These are phyloP conservation scores for Brachymystax lenok DNA, from an alignment of 2,797 vertebrate species.

Conservation along the genomic window DNA sequence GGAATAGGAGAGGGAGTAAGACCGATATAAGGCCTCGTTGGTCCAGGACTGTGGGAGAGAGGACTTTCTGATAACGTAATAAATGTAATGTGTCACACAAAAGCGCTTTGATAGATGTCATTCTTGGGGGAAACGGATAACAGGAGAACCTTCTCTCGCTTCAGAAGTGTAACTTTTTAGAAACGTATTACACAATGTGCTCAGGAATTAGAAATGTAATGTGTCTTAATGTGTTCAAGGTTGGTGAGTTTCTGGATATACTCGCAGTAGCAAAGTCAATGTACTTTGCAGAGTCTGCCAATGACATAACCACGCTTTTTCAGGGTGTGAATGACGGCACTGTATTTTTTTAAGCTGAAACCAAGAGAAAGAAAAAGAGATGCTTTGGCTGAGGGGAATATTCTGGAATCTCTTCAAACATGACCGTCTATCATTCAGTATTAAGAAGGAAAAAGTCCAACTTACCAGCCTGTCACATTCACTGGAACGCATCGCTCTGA, in stretches of 20 bases:
- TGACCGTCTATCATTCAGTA: constrained; percentile 30
- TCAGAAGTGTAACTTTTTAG: constrained; percentile 31
- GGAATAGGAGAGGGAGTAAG: constrained; percentile 33
- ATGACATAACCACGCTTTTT: constrained; percentile 21
- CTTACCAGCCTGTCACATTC: constrained; percentile 20
- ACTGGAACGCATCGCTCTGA: constrained; percentile 16
- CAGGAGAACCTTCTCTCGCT: constrained; percentile 12
- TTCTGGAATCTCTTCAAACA: constrained; percentile 22
- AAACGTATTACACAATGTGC: constrained; percentile 14
- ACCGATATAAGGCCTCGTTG: constrained; percentile 31
- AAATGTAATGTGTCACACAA: constrained; percentile 41
- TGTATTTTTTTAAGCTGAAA: constrained; percentile 17
- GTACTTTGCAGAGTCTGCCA: constrained; percentile 20
- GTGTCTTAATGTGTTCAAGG: constrained; percentile 1
- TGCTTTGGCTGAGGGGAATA: constrained; percentile 24
- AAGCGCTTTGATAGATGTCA: constrained; percentile 38
- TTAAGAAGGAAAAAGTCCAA: constrained; percentile 6
- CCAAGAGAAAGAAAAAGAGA: constrained; percentile 14
- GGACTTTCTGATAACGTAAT: constrained; percentile 41
- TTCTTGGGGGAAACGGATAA: constrained; percentile 22
- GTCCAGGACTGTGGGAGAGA: constrained; percentile 29
- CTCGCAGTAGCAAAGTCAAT: neutral
- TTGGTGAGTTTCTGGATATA: constrained; percentile 16
- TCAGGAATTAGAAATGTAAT: constrained; percentile 24
- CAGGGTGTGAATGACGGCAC: constrained; percentile 29